Evolutionary conservation across 2,113 vertebrate genomes (phyloP), one percentile per base, ranked within the genome.

Genomic region (Synodontis membranacea): DNA sequence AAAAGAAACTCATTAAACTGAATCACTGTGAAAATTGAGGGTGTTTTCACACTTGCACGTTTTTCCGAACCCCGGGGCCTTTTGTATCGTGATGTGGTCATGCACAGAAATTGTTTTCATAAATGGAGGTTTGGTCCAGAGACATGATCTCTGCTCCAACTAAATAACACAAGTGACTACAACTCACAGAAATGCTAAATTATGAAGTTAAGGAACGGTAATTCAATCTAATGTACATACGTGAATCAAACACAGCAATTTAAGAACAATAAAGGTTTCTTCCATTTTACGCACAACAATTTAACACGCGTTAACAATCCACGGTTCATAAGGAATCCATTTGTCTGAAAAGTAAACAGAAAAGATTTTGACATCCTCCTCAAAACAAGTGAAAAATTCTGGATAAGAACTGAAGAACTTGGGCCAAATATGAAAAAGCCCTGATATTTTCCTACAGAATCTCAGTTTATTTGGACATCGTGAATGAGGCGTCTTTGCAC

Each of bases 11-110:
- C 52, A 58, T 80, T 80, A 58, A 80, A 80, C 1, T 58, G 34
- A 80, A 80, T 80, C 52, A 42, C 34, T 28, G 52, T 42, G 34
- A 58, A 80, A 80, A 80, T 80, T 56, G 54, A 39, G 78, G 78
- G 78, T 39, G 78, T 80, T 42, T 80, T 80, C 78, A 80, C 78
- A 15, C 34, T 80, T 42, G 78, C 78, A 80, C 78, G 78, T 80
- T 80, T 80, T 80, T 80, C 78, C 52, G 23, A 58, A 80, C 31
- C 78, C 78, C 1, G 78, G 58, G 78, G 78, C 78, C 52, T 80
- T 80, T 80, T 58, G 78, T 80, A 80, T 58, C 21, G 1, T 42
- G 52, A 58, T 80, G 78, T 42, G 17, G 1, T 58, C 78, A 80
- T 42, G 52, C 78, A 80, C 21, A 4, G 34, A 58, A 72, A 79